Evolutionary conservation across 2,888 invertebrate species (phyloP).

Genomic region (Leuctra nigra): DNA sequence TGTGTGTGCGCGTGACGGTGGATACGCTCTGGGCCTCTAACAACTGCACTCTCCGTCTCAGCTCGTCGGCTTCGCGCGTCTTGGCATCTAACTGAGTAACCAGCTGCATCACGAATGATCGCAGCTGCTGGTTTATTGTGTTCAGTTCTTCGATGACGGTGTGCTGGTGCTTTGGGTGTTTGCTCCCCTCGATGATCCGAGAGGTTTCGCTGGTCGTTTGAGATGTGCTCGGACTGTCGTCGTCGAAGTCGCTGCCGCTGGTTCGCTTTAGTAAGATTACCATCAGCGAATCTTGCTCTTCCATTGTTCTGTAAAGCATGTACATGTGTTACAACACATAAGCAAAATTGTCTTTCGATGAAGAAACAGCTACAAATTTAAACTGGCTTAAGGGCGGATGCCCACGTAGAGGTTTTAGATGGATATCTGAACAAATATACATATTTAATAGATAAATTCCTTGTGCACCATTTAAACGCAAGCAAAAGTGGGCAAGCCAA

Average conservation of each 20-base stretch:
- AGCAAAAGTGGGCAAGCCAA: too few species aligned
- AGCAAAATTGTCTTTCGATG: too few species aligned
- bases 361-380: too few species aligned
- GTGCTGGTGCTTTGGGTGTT: slow-evolving; percentile 53
- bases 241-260: slow-evolving; percentile 24
- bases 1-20: slow-evolving; percentile 28
- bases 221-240: slow-evolving; percentile 12
- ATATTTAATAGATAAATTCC: too few species aligned
- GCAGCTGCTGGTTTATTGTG: slow-evolving; percentile 56
- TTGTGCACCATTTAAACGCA: too few species aligned
- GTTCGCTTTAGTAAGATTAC: slow-evolving; percentile 38
- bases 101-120: slow-evolving; percentile 50
- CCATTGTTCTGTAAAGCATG: slow-evolving; percentile 44
- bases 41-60: slow-evolving; percentile 50
- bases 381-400: too few species aligned
- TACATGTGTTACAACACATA: too few species aligned
- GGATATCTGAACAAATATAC: too few species aligned
- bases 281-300: slow-evolving; percentile 59
- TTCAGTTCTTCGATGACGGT: slow-evolving; percentile 60
- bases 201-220: too few species aligned
- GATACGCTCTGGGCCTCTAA: slow-evolving; percentile 43
- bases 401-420: too few species aligned
- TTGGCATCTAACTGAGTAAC: slow-evolving; percentile 58
- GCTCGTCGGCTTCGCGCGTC: slow-evolving; percentile 53
- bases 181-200: slow-evolving; percentile 36